Evolutionary conservation across 1,140 invertebrate genomes (phyloP), one percentile per base, ranked within the genome.

Genomic region (Eulimnadia texana): DNA sequence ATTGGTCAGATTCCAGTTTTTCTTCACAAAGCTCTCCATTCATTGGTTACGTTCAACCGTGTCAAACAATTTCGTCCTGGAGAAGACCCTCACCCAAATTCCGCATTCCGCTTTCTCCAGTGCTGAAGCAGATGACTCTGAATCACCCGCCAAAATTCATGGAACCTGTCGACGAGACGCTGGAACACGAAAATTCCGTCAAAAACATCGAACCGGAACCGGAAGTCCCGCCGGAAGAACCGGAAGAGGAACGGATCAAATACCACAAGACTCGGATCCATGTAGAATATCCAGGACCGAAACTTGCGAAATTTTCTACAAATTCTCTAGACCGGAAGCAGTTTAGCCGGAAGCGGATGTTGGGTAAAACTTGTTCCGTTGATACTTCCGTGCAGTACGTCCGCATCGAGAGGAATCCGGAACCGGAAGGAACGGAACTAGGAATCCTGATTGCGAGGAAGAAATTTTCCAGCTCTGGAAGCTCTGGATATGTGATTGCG

Each of bases 391-490:
- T 57, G 11, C 50, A 42, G 16, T 29, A 53, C 11, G 53, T 61
- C 27, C 28, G 42, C 11, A 61, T 61, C 23, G 50, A 61, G 27
- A 9, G 60, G 3, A 27, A 61, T 19, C 29, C 51, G 22, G 50
- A 53, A 20, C 20, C 22, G 24, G 19, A 20, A 16, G 53, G 27
- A 11, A 13, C 60, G 22, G 60, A 61, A 28, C 51, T 65, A 22
- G 64, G 64, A 24, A 65, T 65, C 29, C 63, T 65, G 16, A 65
- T 65, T 11, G 64, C 64, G 13, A 56, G 58, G 53, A 64, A 57
- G 29, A 50, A 64, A 27, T 29, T 59, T 13, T 19, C 54, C 16
- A 28, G 53, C 22, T 28, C 19, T 22, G 64, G 62, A 11, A 57
- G 24, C 25, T 22, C 29, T 16, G 64, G 64, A 24, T 65, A 65